Base-by-base conservation (phyloP, 2,113 vertebrate genomes). In the Pterocles burchelli region DNA sequence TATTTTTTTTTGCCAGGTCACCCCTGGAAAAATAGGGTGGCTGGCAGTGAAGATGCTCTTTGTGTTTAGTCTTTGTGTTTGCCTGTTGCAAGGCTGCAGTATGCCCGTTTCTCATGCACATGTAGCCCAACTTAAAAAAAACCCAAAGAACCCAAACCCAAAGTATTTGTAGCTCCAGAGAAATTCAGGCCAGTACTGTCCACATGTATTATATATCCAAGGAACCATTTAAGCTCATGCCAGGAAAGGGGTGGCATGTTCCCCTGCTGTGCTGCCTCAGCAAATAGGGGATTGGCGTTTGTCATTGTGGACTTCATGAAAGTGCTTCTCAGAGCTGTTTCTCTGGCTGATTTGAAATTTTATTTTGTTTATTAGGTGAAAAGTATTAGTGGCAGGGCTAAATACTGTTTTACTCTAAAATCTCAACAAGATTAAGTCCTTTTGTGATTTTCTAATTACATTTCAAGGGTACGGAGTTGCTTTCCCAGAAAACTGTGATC, bases 261-360 rank as follows among this genome's bases (percentile, higher is more conserved):
- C 81, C 41, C 33, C 43, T 79, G 34, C 83, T 90, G 62, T 91
- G 85, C 90, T 34, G 7, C 31, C 13, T 92, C 96, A 94, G 96
- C 92, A 79, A 93, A 85, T 18, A 95, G 83, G 38, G 84, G 58
- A 68, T 70, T 52, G 73, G 96, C 49, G 45, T 68, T 92, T 97
- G 96, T 96, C 94, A 75, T 89, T 86, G 82, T 67, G 72, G 85
- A 66, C 96, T 88, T 95, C 13, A 63, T 46, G 74, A 78, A 97
- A 88, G 89, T 95, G 92, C 96, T 95, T 95, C 71, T 95, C 51
- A 21, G 61, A 67, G 52, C 85, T 93, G 58, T 96, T 96, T 91
- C 85, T 91, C 78, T 93, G 80, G 76, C 96, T 95, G 74, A 92
- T 97, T 87, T 94, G 95, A 95, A 96, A 97, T 96, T 96, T 97